Base-by-base conservation (phyloP, 2,113 vertebrate species). In the Callopanchax toddi region DNA sequence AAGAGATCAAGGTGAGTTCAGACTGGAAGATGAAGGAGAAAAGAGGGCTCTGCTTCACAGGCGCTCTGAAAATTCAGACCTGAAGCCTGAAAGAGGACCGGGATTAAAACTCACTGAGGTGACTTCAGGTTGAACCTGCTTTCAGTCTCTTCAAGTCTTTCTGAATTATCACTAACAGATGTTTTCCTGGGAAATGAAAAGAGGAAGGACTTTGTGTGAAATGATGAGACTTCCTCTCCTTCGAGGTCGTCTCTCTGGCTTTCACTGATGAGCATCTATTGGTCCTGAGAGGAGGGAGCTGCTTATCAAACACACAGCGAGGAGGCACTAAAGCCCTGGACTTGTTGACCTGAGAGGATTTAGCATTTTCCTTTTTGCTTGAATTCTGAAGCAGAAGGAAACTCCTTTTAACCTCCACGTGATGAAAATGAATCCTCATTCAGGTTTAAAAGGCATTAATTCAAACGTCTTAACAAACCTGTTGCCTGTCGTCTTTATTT, bases 1-100 rank as follows among this genome's bases (percentile, higher is more conserved):
- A 89, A 82, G 92, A 94, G n/a, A 89, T 93, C 3, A 91, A 89
- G 87, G 91, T 90, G 75, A 94, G 93, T 36, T 22, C 43, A 32
- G 13, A 39, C 12, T 2, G 13, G 18, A 11, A 11, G 1, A 6
- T 54, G 2, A 9, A 25, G 8, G 2, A n/a, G 11, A 32, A 32
- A 32, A 8, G 6, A 8, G 29, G 29, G 26, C 17, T 3, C 15
- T 57, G 16, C 2, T 18, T 7, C 40, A 29, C 55, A 42, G 7
- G 20, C n/a, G 6, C 6, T 9, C 29, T 20, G 29, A 20, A 34
- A 11, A 11, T 10, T 32, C 5, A 20, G 11, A 53, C 13, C 15
- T n/a, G 16, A 52, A 16, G 4, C 45, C 21, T 23, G 12, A 22
- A 23, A 23, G 12, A 51, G 15, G 16, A 29, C 13, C 3, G 1